These are phyloP conservation scores for Agonopterix heracliana DNA, from an alignment of 2,888 invertebrate species.

Conservation along the genomic window DNA sequence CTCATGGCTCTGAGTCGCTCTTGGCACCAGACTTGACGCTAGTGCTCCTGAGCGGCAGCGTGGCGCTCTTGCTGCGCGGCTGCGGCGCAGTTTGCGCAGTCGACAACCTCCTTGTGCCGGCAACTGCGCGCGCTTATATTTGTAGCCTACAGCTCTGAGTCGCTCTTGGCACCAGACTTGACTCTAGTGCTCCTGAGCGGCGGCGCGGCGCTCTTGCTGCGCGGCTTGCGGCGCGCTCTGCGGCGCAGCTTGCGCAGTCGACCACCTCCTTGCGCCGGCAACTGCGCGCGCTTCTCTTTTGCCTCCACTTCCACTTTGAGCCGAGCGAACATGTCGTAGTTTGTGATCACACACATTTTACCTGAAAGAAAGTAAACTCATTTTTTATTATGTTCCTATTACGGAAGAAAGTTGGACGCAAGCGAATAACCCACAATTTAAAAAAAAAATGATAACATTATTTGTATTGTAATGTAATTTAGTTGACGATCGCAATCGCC, in stretches of 20 bases:
- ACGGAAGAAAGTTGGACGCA: neutral
- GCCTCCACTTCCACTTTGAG: constrained; percentile 61
- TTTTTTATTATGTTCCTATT: neutral
- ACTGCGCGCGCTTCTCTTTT: constrained; percentile 42
- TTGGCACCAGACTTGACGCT: constrained; percentile 56
- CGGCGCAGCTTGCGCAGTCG: constrained; percentile 47
- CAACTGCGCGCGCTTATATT: constrained; percentile 34
- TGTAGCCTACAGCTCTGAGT: constrained; percentile 56
- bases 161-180: constrained; percentile 64
- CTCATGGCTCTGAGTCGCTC: constrained; percentile 63
- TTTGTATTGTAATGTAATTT: too few species aligned
- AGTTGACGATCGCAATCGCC: too few species aligned
- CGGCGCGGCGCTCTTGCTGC: constrained; percentile 65
- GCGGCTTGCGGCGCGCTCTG: constrained; percentile 47
- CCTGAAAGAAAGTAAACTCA: constrained; percentile 30
- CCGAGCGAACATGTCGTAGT: constrained; percentile 70
- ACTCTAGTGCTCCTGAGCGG: constrained; percentile 33
- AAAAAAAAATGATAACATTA: too few species aligned
- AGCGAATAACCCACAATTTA: too few species aligned
- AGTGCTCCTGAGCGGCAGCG: constrained; percentile 40
- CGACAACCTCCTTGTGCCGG: constrained; percentile 37
- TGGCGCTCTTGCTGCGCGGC: constrained; percentile 63
- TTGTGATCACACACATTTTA: constrained; percentile 67
- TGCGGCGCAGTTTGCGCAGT: constrained; percentile 44
- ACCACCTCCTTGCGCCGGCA: constrained; percentile 31